Evolutionary conservation across 2,113 vertebrate genomes (phyloP).

Genomic region (Cervus canadensis): DNA sequence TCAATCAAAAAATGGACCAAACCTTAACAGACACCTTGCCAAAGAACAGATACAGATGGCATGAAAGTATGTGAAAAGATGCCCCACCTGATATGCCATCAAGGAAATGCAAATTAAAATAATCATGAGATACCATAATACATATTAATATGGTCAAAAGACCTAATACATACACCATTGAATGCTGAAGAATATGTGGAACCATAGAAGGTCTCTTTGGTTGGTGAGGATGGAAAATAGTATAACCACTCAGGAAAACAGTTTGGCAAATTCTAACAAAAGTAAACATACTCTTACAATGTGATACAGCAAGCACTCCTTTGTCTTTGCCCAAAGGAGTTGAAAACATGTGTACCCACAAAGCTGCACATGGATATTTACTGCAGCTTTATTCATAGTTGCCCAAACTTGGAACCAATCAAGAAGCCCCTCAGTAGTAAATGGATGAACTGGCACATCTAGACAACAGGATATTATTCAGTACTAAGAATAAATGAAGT

Average conservation of each 20-base stretch:
- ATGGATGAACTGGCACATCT: neutral
- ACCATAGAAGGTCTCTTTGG: neutral
- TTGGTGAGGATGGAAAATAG: neutral
- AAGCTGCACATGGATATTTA: neutral
- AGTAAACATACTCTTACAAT: neutral
- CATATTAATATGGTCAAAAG: neutral
- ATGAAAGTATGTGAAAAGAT: neutral
- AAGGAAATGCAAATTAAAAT: neutral
- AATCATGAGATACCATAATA: neutral
- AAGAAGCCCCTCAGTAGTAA: neutral
- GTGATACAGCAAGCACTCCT: neutral
- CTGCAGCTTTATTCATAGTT: neutral
- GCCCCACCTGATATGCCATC: neutral
- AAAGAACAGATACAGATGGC: neutral
- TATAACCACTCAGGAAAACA: neutral
- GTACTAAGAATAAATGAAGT: neutral
- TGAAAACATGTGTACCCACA: neutral
- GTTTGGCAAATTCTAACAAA: neutral
- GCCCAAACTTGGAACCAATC: neutral
- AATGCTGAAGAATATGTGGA: neutral
- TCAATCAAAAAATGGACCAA: neutral
- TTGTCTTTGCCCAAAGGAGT: neutral
- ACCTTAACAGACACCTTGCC: neutral
- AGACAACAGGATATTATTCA: neutral
- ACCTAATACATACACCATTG: neutral